A percentile compares a stretch with the other conserved stretches of the same genome.
These are phyloP conservation scores for Ammodytes dubius DNA, from an alignment of 2,113 vertebrate species.

Conservation along the genomic window DNA sequence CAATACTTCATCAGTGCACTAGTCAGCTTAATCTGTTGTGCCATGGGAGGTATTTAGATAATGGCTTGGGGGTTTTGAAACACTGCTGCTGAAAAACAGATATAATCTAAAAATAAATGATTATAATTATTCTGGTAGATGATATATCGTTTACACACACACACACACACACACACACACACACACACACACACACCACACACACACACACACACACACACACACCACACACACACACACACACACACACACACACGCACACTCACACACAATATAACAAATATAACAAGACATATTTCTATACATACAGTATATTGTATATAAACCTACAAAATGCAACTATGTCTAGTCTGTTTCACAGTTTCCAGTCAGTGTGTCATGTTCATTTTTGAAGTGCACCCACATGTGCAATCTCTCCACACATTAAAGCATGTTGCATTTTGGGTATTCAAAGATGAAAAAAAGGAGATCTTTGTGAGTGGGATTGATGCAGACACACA, in stretches of 20 bases:
- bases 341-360: background rate
- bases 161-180: no score
- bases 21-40: background rate
- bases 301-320: background rate
- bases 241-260: no score
- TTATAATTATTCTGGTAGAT: background rate
- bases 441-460: background rate
- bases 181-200: no score
- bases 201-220: no score
- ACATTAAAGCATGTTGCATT: background rate
- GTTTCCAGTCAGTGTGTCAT: background rate
- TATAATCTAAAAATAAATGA: background rate
- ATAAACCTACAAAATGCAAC: background rate
- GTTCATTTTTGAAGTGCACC: background rate
- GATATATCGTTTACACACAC: no score
- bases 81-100: background rate
- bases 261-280: no score
- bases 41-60: background rate
- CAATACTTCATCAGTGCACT: background rate
- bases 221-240: no score
- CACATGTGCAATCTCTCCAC: background rate
- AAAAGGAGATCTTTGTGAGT: conserved; percentile 3
- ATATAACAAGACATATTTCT: background rate
- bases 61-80: background rate
- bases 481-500: background rate